Conservation (phyloP, 2,888 invertebrate genomes). For the Euzetes globulus region DNA sequence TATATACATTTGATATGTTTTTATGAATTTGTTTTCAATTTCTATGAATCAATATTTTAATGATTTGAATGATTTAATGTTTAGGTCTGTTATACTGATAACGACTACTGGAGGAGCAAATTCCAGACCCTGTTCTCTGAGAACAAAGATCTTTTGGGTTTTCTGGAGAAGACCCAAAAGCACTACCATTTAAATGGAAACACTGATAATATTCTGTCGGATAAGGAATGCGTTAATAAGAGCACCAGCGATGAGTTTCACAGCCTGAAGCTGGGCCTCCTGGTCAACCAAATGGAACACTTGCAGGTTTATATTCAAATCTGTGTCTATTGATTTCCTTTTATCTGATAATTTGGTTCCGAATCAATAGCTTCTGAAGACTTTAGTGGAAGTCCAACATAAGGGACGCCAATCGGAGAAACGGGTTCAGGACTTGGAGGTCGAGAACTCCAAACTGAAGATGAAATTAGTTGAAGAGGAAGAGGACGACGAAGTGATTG, state of each 20-base stretch:
- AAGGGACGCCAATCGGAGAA: conserved; percentile 36
- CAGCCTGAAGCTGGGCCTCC: conserved; percentile 37
- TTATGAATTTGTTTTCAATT: not conserved
- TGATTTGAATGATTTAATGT: not conserved
- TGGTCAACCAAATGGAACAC: conserved; percentile 40
- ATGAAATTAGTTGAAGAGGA: conserved; percentile 37
- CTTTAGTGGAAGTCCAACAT: conserved; percentile 32
- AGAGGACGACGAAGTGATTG: conserved; percentile 35
- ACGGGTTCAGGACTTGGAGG: conserved; percentile 37
- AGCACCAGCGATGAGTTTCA: conserved; percentile 36
- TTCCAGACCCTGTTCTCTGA: conserved; percentile 38
- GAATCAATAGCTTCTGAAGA: conserved; percentile 29
- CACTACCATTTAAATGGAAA: conserved; percentile 30
- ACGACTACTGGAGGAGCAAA: conserved; percentile 38
- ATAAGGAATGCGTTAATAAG: conserved; percentile 34
- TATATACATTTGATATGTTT: not conserved
- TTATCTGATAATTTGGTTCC: not conserved
- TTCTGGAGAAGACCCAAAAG: conserved; percentile 35
- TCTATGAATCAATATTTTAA: not conserved
- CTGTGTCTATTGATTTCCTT: not conserved
- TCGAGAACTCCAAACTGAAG: conserved; percentile 39
- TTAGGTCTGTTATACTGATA: conserved; percentile 39
- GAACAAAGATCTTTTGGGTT: conserved; percentile 37
- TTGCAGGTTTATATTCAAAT: conserved; percentile 34
- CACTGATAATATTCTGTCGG: conserved; percentile 25